Percentiles rank a stretch among this genome's conserved stretches.
Conservation (phyloP, 2,797 vertebrate genomes). For the Melanotaenia trifasciata region DNA sequence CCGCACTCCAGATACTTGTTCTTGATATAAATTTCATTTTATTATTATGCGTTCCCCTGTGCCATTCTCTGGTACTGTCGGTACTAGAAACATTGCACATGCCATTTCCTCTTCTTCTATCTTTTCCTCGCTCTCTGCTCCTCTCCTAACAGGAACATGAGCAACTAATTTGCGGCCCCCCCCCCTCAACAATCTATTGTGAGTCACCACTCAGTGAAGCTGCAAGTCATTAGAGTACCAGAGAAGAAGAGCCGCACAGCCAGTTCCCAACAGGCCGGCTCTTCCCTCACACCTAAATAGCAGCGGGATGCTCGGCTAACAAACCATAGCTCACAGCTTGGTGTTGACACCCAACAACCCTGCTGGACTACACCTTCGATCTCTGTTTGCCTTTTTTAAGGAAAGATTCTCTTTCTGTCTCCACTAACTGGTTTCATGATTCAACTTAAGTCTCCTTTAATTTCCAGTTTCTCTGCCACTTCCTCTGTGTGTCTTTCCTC, state of each 20-base stretch:
- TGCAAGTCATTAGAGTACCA: slow-evolving; percentile 47
- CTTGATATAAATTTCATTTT: neutral
- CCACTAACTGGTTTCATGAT: slow-evolving; percentile 16
- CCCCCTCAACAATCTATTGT: slow-evolving; percentile 63
- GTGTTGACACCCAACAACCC: slow-evolving; percentile 36
- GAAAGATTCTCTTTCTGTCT: slow-evolving; percentile 12
- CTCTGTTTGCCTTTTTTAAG: slow-evolving; percentile 31
- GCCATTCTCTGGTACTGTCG: neutral
- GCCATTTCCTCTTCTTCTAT: slow-evolving; percentile 9
- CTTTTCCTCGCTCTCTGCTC: slow-evolving; percentile 1
- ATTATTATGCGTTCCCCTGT: neutral
- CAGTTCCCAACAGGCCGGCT: slow-evolving; percentile 61
- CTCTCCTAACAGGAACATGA: slow-evolving; percentile 35
- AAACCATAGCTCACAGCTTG: slow-evolving; percentile 50
- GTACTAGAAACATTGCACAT: neutral
- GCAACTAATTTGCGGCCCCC: slow-evolving; percentile 70
- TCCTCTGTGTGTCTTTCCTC: slow-evolving; percentile 16
- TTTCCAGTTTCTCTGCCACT: slow-evolving; percentile 9
- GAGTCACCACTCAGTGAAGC: slow-evolving; percentile 55
- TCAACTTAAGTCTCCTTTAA: neutral
- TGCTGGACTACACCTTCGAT: slow-evolving; percentile 44
- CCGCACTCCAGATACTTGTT: neutral
- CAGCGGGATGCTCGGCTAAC: slow-evolving; percentile 55
- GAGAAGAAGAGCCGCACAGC: slow-evolving; percentile 39
- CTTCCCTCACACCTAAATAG: slow-evolving; percentile 52